Evolutionary conservation across 2,888 invertebrate species (phyloP), one percentile per base, ranked within the genome.

Genomic region (Abrostola triplasia): DNA sequence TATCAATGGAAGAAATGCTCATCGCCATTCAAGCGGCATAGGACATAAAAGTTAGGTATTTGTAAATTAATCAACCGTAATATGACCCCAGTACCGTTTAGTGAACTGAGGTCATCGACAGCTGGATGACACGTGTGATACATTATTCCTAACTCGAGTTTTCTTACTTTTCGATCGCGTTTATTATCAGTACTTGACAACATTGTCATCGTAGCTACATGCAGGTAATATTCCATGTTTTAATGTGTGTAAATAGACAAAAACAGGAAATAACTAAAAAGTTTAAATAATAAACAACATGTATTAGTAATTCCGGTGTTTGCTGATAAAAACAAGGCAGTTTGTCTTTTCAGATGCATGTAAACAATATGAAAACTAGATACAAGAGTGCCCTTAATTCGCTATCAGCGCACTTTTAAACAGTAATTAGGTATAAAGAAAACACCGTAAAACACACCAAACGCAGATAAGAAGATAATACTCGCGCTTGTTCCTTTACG

Each of bases 391-490:
- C 71, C 83, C 80, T 81, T 82, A 75, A 77, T 78, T 73, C 62
- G 73, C 56, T 83, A 82, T 81, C 79, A 71, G 68, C 66, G 51
- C 53, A 58, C 55, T 68, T 74, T 76, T 67, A 68, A 65, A 74
- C 74, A 66, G 80, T 80, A 84, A 87, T 87, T 87, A 87, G 75
- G 80, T 81, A 75, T 74, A 76, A 77, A 77, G 66, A 74, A 80
- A 80, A 77, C 79, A 77, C 74, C 64, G 64, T 73, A 69, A 83
- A 81, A 82, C 76, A 83, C 80, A 81, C 76, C 73, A 75, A 73
- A 70, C 64, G 54, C 62, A 73, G 90, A 89, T 89, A 90, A 88
- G 79, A 74, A 73, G 73, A 70, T 77, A 79, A 72, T 59, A 61
- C 64, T 70, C 59, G 70, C 81, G 69, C 81, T 61, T 83, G 85